Conservation (phyloP, 2,797 vertebrate species). For the Tauraco hartlaubi region DNA sequence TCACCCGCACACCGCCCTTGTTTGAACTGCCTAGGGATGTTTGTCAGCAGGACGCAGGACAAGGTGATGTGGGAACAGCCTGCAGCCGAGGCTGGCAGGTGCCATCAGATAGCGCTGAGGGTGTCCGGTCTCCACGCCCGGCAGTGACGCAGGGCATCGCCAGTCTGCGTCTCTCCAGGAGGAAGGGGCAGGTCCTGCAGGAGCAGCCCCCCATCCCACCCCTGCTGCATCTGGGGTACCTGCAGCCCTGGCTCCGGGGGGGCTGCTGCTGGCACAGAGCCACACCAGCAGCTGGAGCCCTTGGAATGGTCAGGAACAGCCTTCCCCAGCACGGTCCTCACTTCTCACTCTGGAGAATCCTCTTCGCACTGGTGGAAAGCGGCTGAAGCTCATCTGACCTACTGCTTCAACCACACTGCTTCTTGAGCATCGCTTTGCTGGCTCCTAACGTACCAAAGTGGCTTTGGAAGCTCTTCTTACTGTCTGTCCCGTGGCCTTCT, state of each 20-base stretch:
- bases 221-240: background rate
- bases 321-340: rapidly evolving
- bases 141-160: background rate
- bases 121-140: background rate
- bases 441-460: background rate
- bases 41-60: background rate
- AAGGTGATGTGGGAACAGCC: constrained; percentile 12
- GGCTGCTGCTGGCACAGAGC: background rate
- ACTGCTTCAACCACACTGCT: background rate
- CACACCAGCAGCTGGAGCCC: background rate
- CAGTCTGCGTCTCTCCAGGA: rapidly evolving
- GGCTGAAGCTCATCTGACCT: background rate
- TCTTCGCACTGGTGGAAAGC: background rate
- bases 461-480: background rate
- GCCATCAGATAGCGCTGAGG: background rate
- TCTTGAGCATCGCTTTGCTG: background rate
- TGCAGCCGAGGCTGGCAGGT: background rate
- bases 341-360: background rate
- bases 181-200: background rate
- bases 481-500: background rate
- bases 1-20: constrained; percentile 32
- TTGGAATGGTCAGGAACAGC: background rate
- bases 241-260: background rate
- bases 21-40: constrained; percentile 39
- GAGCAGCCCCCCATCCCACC: background rate